A percentile compares a stretch with the other conserved stretches of the same genome.
Evolutionary conservation across 2,888 invertebrate species (phyloP).

Genomic region (Eugnorisma glareosa): DNA sequence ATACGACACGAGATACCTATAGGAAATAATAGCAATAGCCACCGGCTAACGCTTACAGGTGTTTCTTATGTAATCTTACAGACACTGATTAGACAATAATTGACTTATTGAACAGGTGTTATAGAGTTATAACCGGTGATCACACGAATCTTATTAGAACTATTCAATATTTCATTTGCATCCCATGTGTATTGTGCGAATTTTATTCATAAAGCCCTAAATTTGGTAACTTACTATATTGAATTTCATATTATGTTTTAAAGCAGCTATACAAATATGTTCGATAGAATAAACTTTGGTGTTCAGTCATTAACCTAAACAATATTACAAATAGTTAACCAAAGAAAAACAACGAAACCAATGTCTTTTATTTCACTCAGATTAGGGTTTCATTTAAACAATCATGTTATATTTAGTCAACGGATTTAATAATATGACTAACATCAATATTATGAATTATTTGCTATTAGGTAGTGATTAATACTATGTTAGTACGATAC

Average conservation of each 20-base stretch:
- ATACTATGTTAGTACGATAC: conserved; percentile 61
- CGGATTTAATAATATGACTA: conserved; percentile 64
- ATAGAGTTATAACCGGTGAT: conserved; percentile 23
- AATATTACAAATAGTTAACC: conserved; percentile 86
- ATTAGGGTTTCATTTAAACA: conserved; percentile 64
- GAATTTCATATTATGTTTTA: conserved; percentile 58
- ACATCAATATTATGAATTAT: conserved; percentile 63
- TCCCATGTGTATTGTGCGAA: conserved; percentile 75
- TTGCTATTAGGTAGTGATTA: conserved; percentile 58
- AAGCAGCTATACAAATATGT: conserved; percentile 65
- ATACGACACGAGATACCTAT: conserved; percentile 18
- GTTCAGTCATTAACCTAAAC: conserved; percentile 83
- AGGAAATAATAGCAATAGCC: conserved; percentile 23
- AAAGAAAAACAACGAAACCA: conserved; percentile 82
- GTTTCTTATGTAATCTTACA: conserved; percentile 19
- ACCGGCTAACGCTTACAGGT: conserved; percentile 12
- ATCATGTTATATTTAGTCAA: conserved; percentile 61
- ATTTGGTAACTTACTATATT: conserved; percentile 78
- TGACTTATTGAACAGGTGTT: conserved; percentile 47
- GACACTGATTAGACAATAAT: conserved; percentile 45
- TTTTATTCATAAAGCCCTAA: conserved; percentile 77
- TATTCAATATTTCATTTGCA: conserved; percentile 52
- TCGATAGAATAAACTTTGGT: conserved; percentile 83
- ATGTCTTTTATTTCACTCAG: conserved; percentile 84
- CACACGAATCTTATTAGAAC: conserved; percentile 34